Base-by-base conservation (phyloP, 1,140 invertebrate genomes). In the Cephus cinctus region DNA sequence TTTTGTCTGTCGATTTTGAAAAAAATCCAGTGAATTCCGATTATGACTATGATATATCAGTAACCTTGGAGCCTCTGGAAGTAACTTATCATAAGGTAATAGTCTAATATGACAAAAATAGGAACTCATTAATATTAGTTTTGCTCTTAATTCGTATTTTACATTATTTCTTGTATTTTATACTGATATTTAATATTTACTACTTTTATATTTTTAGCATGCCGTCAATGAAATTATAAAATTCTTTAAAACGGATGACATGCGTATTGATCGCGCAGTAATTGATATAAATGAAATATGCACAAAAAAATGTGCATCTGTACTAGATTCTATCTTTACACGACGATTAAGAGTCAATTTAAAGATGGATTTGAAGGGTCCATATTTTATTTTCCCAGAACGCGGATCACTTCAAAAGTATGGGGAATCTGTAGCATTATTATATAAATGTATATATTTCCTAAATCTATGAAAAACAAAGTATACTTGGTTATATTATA, bases 381-480 rank as follows among this genome's bases (percentile, higher is more conserved):
- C 89, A 0, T 89, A 89, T 54, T 69, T 92, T 32, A 82, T 92
- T 1, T 77, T 92, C 50, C 89, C 89, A 2, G 87, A 92, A 72
- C 79, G 83, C 60, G 89, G 88, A 27, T 86, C 86, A 31, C 69
- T 87, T 19, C 83, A 87, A 64, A 88, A 85, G 88, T 90, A 78
- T 70, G 78, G 78, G 43, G 32, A 14, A 50, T 41, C 9, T 3
- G 12, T 16, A 35, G 14, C 5, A 20, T 15, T 14, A 44, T 50
- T 38, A 2, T 20, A 31, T 40, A 4, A 27, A 19, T 55, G 4
- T 4, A 32, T 30, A 19, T 47, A 42, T 42, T 36, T 12, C n/a
- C n/a, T n/a, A 4, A 44, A 30, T 23, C n/a, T 22, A 41, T 27
- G 18, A 41, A 14, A 4, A 23, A 11, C 21, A 20, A 19, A 19